These are phyloP conservation scores for Drosophila anomalata DNA, from an alignment of 2,888 invertebrate genomes.

Conservation along the genomic window DNA sequence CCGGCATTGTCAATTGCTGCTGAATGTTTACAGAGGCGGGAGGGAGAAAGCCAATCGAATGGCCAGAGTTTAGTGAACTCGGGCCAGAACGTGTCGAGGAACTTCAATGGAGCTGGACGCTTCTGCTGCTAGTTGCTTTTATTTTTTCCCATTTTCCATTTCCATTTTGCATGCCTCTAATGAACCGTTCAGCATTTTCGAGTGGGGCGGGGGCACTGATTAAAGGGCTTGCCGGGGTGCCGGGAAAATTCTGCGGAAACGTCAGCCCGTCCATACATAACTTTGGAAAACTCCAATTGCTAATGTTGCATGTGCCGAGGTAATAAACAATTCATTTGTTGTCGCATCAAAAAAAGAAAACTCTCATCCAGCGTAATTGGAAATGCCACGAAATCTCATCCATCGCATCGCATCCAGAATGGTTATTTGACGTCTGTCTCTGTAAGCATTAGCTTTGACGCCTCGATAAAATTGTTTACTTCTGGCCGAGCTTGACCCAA, in stretches of 20 bases:
- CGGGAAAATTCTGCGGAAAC: conserved; percentile 54
- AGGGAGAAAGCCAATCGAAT: conserved; percentile 22
- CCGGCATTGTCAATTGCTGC: conserved; percentile 57
- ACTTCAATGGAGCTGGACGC: conserved; percentile 22
- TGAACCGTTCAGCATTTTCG: conserved; percentile 60
- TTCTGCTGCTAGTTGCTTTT: conserved; percentile 19
- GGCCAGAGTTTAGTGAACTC: conserved; percentile 64
- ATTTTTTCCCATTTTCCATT: conserved; percentile 40
- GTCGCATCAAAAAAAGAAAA: conserved; percentile 62
- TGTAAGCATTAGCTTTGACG: conserved; percentile 48
- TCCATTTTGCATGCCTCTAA: conserved; percentile 68
- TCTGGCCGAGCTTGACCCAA: conserved; percentile 51
- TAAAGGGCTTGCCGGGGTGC: conserved; percentile 27
- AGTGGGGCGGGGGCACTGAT: conserved; percentile 33
- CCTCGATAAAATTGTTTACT: conserved; percentile 61
- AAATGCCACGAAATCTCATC: conserved; percentile 8
- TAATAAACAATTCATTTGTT: conserved; percentile 72
- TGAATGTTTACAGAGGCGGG: conserved; percentile 47
- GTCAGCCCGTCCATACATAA: conserved; percentile 51
- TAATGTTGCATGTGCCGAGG: conserved; percentile 56
- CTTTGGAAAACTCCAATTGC: conserved; percentile 37
- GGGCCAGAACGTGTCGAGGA: conserved; percentile 57
- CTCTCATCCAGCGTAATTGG: conserved; percentile 3
- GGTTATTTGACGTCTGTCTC: conserved; percentile 31
- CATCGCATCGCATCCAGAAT: conserved; percentile 30